Conservation (phyloP, 2,113 vertebrate species). For the Odocoileus hemionus region DNA sequence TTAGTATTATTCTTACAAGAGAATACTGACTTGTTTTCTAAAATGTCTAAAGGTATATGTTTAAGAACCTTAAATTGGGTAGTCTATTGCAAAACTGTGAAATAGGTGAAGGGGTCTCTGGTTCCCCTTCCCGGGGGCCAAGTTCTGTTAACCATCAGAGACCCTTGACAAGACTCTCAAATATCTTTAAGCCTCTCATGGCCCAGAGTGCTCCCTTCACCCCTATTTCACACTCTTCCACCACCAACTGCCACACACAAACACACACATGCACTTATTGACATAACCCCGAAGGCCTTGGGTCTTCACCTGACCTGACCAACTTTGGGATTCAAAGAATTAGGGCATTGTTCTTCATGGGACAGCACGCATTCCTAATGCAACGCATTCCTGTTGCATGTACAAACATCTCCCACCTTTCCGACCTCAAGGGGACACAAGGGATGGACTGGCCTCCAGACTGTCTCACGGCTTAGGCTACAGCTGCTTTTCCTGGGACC, state of each 20-base stretch:
- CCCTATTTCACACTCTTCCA: background rate
- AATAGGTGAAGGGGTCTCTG: background rate
- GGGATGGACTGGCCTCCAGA: no score
- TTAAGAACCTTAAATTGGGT: background rate
- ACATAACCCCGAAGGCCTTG: background rate
- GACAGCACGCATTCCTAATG: background rate
- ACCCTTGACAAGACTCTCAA: background rate
- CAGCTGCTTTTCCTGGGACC: background rate
- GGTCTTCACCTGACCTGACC: background rate
- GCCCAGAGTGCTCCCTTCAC: no score
- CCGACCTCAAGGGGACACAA: background rate
- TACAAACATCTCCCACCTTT: background rate
- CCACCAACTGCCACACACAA: background rate
- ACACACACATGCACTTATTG: background rate
- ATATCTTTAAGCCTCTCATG: background rate
- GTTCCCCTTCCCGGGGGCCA: background rate
- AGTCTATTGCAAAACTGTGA: background rate
- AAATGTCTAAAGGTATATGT: background rate
- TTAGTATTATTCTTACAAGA: background rate
- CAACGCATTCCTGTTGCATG: background rate
- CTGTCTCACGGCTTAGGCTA: background rate
- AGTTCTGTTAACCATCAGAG: background rate
- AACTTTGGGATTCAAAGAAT: background rate
- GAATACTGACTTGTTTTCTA: background rate
- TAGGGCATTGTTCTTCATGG: background rate